Conservation (phyloP, 2,888 invertebrate genomes). For the Embidobia sp. region DNA sequence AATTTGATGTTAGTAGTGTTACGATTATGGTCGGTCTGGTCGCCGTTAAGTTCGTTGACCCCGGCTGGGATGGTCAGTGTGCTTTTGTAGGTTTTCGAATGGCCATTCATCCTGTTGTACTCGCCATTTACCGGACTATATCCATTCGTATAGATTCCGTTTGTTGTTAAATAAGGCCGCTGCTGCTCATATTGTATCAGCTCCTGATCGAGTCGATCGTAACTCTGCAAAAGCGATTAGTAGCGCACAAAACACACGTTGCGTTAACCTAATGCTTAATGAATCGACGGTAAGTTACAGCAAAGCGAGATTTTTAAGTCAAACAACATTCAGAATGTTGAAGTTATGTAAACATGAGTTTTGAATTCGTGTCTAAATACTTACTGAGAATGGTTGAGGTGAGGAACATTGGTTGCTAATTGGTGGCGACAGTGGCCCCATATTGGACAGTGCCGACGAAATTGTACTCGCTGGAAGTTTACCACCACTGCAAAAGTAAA, state of each 20-base stretch:
- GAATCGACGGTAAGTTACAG: slow-evolving; percentile 46
- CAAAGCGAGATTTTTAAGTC: slow-evolving; percentile 49
- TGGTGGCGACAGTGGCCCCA: slow-evolving; percentile 84
- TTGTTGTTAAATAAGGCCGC: slow-evolving; percentile 46
- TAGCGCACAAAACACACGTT: slow-evolving; percentile 73
- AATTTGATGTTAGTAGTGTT: slow-evolving; percentile 71
- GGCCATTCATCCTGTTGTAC: slow-evolving; percentile 67
- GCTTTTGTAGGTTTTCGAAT: slow-evolving; percentile 78
- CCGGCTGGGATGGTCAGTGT: slow-evolving; percentile 78
- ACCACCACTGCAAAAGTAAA: slow-evolving; percentile 83
- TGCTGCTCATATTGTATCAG: slow-evolving; percentile 42
- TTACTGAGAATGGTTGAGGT: slow-evolving; percentile 86
- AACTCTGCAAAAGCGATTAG: slow-evolving; percentile 79
- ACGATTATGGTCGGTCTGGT: slow-evolving; percentile 68
- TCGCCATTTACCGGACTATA: slow-evolving; percentile 65
- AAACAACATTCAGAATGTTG: slow-evolving; percentile 47
- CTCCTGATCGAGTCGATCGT: slow-evolving; percentile 71
- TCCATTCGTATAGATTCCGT: slow-evolving; percentile 65
- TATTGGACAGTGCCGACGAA: slow-evolving; percentile 86
- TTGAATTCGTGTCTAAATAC: too few species aligned
- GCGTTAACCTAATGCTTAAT: slow-evolving; percentile 63
- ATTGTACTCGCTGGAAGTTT: slow-evolving; percentile 89
- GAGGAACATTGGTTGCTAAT: slow-evolving; percentile 85
- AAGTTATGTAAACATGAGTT: slow-evolving; percentile 5
- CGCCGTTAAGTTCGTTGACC: slow-evolving; percentile 69